Base-by-base conservation (phyloP, 2,113 vertebrate genomes). In the Cardinalis cardinalis region DNA sequence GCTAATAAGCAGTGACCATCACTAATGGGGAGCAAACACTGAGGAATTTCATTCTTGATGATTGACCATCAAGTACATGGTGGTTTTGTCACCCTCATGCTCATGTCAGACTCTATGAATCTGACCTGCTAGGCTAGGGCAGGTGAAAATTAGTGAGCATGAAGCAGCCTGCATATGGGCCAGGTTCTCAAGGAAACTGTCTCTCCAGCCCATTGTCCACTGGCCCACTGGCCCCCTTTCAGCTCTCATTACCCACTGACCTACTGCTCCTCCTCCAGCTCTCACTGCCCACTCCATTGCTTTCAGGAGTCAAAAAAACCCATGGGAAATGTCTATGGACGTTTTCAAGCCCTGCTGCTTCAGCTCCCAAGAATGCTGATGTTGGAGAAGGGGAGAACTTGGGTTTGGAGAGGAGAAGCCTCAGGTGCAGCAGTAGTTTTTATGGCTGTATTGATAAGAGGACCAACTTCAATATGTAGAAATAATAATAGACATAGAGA, bases 191-290 rank as follows among this genome's bases (percentile, higher is more conserved):
- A 71, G 25, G 25, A 38, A 77, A 40, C 5, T 6, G 3, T 26
- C 4, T 8, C 2, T 69, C 36, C 6, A 1, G 31, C 5, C 9
- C 17, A 28, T 36, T 1, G 0, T 9, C 2, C 19, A 19, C 24
- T 6, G 1, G 44, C 5, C 24, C 25, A 49, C 28, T 1, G 0
- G 4, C 0, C 12, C 10, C 56, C 28, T 58, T 3, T 0, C 36
- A 24, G 7, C 7, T 74, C 34, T n/a, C 7, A 4, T 19, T 6
- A 2, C 32, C 12, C 26, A 43, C 7, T 18, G n/a, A n/a, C 55
- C n/a, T 34, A 58, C 21, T 58, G n/a, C 14, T 24, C 56, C 15
- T 26, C 34, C 17, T 59, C 34, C 58, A 59, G 24, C 58, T 26
- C 58, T 59, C 24, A 59, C 28, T 6, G 2, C n/a, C 14, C 24